A percentile compares a stretch with the other conserved stretches of the same genome.
Conservation (phyloP, 2,797 vertebrate species). For the Crotalus adamanteus region DNA sequence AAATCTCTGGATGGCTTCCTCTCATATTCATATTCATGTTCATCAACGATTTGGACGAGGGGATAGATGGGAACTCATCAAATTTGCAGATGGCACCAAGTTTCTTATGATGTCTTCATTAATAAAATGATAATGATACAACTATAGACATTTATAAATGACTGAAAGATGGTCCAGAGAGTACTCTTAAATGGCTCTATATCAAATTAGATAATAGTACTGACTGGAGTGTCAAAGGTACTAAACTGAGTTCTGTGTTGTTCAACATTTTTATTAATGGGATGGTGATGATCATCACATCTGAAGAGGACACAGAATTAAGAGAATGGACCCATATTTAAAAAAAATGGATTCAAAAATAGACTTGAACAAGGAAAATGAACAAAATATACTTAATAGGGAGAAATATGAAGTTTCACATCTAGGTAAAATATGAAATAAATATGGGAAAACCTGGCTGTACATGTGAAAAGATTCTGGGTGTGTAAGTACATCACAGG, state of each 20-base stretch:
- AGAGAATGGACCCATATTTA: not conserved
- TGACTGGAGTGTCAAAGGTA: not conserved
- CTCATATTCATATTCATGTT: not conserved
- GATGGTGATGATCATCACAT: not conserved
- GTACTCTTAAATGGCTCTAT: not conserved
- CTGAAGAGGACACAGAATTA: not conserved
- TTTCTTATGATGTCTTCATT: not conserved
- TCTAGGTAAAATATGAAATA: not conserved
- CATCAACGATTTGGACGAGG: too few relatives aligned
- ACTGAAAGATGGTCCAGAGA: not conserved
- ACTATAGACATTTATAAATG: not conserved
- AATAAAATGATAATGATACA: not conserved
- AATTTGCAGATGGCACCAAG: not conserved
- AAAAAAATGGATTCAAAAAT: not conserved
- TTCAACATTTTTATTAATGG: not conserved
- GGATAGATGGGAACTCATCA: too few relatives aligned
- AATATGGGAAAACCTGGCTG: not conserved
- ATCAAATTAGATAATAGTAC: not conserved
- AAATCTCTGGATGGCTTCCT: not conserved
- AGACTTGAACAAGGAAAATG: not conserved
- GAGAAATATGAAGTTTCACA: not conserved
- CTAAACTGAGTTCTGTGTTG: not conserved
- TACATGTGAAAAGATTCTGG: not conserved
- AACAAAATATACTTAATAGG: not conserved
- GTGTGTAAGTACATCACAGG: not conserved